Base-by-base conservation (phyloP, 1,140 invertebrate genomes). In the Drosophila virilis region DNA sequence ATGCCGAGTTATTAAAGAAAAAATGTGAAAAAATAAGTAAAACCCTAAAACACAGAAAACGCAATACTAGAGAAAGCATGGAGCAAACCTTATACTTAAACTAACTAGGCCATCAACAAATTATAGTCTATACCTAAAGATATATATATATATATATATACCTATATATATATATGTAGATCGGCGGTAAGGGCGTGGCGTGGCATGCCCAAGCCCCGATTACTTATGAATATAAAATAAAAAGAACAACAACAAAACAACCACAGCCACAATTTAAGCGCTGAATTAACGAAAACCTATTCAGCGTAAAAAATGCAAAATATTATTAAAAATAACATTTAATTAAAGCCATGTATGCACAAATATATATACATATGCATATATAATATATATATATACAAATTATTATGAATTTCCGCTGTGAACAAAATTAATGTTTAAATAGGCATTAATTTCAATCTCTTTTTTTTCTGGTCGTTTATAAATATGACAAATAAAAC, bases 31-130 rank as follows among this genome's bases (percentile, higher is more conserved):
- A 52, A 51, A 28, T 10, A 37, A 52, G 10, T 35, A 42, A 65
- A 48, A 28, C 22, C 22, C 22, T 28, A 28, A 28, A 28, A 28
- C 4, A 28, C 22, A 28, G 22, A 28, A 28, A 28, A 28, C 22
- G 4, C 22, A 28, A 28, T 13, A 12, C 33, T 55, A 69, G 71
- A 68, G 57, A 74, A 61, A 61, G 50, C 57, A 69, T 50, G 57
- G 17, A 69, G 37, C 10, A 61, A 74, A 69, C 50, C 65, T 43
- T 62, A 74, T 74, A 74, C 66, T 57, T 64, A 71, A 45, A 81
- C 64, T 70, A 83, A 74, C 80, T 88, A 86, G 83, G 83, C 84
- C 79, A 88, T 57, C 83, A 79, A 81, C 79, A 88, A 86, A 71
- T 79, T 83, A 88, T 66, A 54, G 54, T 46, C 46, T 46, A 84